phyloP scores from a whole-genome alignment of 1,140 invertebrate species.

The Drosophila kurseongensis region DNA sequence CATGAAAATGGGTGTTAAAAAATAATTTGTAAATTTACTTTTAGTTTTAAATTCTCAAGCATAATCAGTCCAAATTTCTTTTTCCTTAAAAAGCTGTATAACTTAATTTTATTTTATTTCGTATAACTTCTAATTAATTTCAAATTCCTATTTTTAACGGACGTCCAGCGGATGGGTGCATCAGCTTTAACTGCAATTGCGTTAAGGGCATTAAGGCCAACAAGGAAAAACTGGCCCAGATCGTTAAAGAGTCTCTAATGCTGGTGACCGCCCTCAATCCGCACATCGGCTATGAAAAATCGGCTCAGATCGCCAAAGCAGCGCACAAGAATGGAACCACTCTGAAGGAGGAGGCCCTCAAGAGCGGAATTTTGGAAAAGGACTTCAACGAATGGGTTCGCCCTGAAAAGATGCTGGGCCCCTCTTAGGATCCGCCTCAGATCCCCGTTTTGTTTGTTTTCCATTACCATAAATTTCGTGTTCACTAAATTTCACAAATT shows the following conservation, averaged over 20 bases:
- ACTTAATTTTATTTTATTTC: slow-evolving; percentile 86
- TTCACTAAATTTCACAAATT: neutral
- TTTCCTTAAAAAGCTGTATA: no score
- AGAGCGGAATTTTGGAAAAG: neutral
- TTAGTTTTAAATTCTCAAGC: no score
- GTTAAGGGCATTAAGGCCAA: slow-evolving; percentile 6
- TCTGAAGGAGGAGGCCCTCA: slow-evolving; percentile 2
- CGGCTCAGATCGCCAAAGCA: slow-evolving; percentile 2
- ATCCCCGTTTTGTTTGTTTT: neutral
- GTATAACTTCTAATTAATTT: no score
- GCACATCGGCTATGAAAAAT: slow-evolving; percentile 8
- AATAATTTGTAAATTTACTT: no score
- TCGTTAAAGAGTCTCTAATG: slow-evolving; percentile 2
- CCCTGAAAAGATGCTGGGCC: slow-evolving; percentile 7
- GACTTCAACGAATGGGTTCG: slow-evolving; percentile 9
- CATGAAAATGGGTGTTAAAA: no score
- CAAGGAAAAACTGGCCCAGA: slow-evolving; percentile 9
- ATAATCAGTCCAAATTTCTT: no score
- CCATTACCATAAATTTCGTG: neutral
- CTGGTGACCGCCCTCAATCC: slow-evolving; percentile 4
- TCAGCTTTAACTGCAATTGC: slow-evolving; percentile 97
- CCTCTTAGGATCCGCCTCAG: slow-evolving; percentile 84
- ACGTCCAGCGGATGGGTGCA: slow-evolving; percentile 88
- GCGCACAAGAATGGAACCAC: slow-evolving; percentile 8
- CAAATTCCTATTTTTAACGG: no score